Conservation (phyloP, 2,113 vertebrate genomes). For the Phasianus colchicus region DNA sequence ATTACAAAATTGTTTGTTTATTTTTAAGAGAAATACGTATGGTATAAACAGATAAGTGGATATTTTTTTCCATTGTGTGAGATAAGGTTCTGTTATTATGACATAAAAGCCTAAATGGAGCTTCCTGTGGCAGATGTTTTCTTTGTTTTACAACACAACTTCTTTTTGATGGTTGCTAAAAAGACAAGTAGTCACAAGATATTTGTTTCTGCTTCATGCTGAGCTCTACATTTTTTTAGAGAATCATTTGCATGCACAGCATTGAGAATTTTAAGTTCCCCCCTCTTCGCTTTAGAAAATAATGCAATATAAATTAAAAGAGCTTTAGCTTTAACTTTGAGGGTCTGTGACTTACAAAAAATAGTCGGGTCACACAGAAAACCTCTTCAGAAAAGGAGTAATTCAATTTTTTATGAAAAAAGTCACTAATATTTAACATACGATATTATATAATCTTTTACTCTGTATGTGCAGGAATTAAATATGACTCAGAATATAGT, state of each 20-base stretch:
- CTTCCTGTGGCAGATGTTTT: constrained; percentile 1
- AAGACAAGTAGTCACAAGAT: constrained; percentile 73
- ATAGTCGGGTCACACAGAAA: background rate
- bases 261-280: background rate
- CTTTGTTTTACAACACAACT: constrained; percentile 46
- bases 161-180: constrained; percentile 68
- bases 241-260: constrained; percentile 57
- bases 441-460: background rate
- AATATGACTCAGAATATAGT: background rate
- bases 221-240: constrained; percentile 63
- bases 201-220: constrained; percentile 64
- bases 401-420: background rate
- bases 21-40: constrained; percentile 36
- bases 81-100: constrained; percentile 66
- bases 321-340: constrained; percentile 25
- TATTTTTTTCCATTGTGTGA: constrained; percentile 27
- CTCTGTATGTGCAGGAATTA: background rate
- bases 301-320: constrained; percentile 42
- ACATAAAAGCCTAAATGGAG: constrained; percentile 63
- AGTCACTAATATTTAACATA: background rate
- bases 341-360: background rate
- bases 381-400: background rate
- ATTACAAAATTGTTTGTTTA: constrained; percentile 36
- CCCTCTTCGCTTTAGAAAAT: constrained; percentile 15
- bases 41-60: constrained; percentile 70